phyloP scores from a whole-genome alignment of 2,888 invertebrate genomes.

The Caenorhabditis plicata region DNA sequence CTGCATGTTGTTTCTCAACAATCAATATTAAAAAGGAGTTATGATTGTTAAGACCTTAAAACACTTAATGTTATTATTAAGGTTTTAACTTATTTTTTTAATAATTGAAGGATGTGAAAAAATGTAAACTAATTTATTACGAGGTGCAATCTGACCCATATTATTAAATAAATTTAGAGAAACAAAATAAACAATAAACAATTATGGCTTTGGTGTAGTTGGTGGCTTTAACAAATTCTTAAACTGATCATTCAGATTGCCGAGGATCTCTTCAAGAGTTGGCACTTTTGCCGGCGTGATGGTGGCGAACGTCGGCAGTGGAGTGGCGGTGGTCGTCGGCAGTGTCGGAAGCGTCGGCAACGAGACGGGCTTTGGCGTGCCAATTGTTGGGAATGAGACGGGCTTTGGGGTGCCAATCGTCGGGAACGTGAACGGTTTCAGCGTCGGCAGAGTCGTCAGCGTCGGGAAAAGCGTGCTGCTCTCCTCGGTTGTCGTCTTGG shows the following conservation, averaged over 20 bases:
- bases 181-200: background rate
- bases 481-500: conserved; percentile 4
- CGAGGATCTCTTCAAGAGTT: conserved; percentile 28
- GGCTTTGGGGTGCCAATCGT: conserved; percentile 17
- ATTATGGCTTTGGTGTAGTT: conserved; percentile 7
- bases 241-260: conserved; percentile 28
- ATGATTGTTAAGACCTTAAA: too few relatives aligned
- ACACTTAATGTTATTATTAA: too few relatives aligned
- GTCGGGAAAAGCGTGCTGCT: conserved; percentile 25
- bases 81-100: too few relatives aligned
- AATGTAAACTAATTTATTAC: too few relatives aligned
- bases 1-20: too few relatives aligned
- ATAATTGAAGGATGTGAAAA: too few relatives aligned
- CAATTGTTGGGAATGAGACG: background rate
- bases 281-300: conserved; percentile 26
- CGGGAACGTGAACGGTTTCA: conserved; percentile 27
- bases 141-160: too few relatives aligned
- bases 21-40: too few relatives aligned
- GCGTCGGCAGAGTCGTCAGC: conserved; percentile 25
- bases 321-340: conserved; percentile 13
- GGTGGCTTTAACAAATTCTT: conserved; percentile 26
- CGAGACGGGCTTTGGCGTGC: too few relatives aligned
- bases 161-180: conserved; percentile 6
- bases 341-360: conserved; percentile 25
- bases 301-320: conserved; percentile 11